Evolutionary conservation across 2,888 invertebrate genomes (phyloP).

Genomic region (Galerucella pusilla): DNA sequence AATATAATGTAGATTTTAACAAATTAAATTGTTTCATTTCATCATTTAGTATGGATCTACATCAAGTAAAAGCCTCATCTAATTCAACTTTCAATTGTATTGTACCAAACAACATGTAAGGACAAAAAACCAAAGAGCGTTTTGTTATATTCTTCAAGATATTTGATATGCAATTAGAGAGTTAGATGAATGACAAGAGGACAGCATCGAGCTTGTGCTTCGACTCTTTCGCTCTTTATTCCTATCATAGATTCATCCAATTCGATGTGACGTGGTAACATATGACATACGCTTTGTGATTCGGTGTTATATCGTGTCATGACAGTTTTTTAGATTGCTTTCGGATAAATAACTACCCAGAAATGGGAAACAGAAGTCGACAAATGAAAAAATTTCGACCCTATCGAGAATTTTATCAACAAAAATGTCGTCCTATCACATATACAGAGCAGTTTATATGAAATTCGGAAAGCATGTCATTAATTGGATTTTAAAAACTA

Average conservation of each 20-base stretch:
- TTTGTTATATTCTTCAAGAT: slow-evolving; percentile 35
- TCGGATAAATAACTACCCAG: not conserved
- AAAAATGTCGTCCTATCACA: too few species aligned
- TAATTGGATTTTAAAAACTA: too few species aligned
- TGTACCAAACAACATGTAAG: slow-evolving; percentile 19
- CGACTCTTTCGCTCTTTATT: slow-evolving; percentile 16
- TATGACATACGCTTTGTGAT: slow-evolving; percentile 31
- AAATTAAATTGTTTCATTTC: too few species aligned
- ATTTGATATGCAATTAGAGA: slow-evolving; percentile 46
- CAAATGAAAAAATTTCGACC: too few species aligned
- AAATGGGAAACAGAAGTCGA: not conserved
- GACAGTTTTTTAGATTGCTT: slow-evolving; percentile 26
- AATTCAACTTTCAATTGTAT: not conserved
- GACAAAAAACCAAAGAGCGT: slow-evolving; percentile 16
- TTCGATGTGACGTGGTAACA: slow-evolving; percentile 35
- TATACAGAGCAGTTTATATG: too few species aligned
- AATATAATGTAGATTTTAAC: too few species aligned
- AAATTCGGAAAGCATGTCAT: too few species aligned
- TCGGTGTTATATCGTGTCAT: slow-evolving; percentile 32
- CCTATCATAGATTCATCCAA: slow-evolving; percentile 20
- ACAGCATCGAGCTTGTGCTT: slow-evolving; percentile 24
- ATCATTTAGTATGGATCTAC: too few species aligned
- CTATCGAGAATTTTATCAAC: too few species aligned
- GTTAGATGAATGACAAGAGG: slow-evolving; percentile 41
- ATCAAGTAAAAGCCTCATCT: too few species aligned